Evolutionary conservation across 2,888 invertebrate genomes (phyloP), one percentile per base, ranked within the genome.

Genomic region (Chaetogeoica ovagalla): DNA sequence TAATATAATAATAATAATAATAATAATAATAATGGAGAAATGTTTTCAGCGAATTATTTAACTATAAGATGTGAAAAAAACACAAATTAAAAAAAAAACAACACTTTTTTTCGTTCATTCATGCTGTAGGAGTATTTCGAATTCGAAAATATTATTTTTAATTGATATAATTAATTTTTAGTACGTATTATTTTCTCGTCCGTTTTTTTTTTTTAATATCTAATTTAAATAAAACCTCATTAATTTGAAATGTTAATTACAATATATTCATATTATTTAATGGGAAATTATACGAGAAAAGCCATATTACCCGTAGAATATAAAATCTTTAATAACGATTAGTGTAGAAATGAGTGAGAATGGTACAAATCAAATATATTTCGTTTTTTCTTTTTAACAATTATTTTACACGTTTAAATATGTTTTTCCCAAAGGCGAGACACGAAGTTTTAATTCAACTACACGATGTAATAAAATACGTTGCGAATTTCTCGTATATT

Each of bases 211-310:
- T 19, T 43, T 59, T 17, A 7, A 13, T 48, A 48, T 72, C 17
- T 21, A 59, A 39, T 11, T 43, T 43, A 9, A 60, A 48, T 48
- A 60, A 23, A 68, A 60, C 7, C 23, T 19, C 23, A 7, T 30
- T 30, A 62, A 7, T 62, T 73, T 13, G 3, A 73, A 73, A 48
- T 30, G 62, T 73, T 73, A 30, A 73, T 73, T 52, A 52, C 9
- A 43, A 72, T 62, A 68, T 19, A 39, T 43, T 21, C 19, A 37
- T 52, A n/a, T 8, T 30, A 68, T 23, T 48, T 17, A 68, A 30
- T 62, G 52, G 48, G 48, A 30, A 62, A 73, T n/a, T 3, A 73
- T 3, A 73, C 62, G 72, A 52, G 72, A 73, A 73, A 73, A 62
- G 48, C 8, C 1, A 48, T 48, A n/a, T 19, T 3, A 62, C n/a